A percentile compares a stretch with the other conserved stretches of the same genome.
Conservation (phyloP, 2,888 invertebrate genomes). For the Lasioglossum oenotherae region DNA sequence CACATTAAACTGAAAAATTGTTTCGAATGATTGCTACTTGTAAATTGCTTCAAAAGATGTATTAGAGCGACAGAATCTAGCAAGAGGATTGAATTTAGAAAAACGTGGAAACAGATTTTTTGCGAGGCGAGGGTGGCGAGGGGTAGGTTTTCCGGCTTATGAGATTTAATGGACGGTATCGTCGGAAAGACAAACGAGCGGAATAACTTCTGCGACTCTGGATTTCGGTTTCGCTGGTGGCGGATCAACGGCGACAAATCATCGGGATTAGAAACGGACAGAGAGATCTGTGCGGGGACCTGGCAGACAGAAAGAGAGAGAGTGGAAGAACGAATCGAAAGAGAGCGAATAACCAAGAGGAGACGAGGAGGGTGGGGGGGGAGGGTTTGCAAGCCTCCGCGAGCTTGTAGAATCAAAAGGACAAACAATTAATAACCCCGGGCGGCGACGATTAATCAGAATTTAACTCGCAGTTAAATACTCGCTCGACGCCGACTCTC, state of each 20-base stretch:
- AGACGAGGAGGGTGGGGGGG: conserved; percentile 6
- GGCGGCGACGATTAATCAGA: conserved; percentile 82
- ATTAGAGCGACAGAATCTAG: background rate
- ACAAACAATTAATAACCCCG: conserved; percentile 83
- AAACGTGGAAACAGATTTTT: conserved; percentile 21
- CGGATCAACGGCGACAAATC: conserved; percentile 83
- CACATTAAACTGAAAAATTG: too few species aligned
- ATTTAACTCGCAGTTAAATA: conserved; percentile 82
- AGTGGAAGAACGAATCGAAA: conserved; percentile 12
- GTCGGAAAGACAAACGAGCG: conserved; percentile 63
- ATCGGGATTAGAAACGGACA: conserved; percentile 79
- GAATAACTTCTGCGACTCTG: conserved; percentile 44
- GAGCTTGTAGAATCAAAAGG: conserved; percentile 77
- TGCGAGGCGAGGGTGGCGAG: background rate
- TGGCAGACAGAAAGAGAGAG: background rate
- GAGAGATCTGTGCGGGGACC: background rate
- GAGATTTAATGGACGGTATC: conserved; percentile 65
- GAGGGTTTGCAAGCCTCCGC: conserved; percentile 22
- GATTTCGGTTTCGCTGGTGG: conserved; percentile 43
- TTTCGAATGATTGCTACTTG: too few species aligned
- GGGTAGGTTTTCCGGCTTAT: conserved; percentile 41
- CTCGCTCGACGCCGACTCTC: conserved; percentile 57
- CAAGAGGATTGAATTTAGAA: background rate
- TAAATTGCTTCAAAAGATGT: too few species aligned
- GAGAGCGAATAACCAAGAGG: conserved; percentile 38